phyloP scores from a whole-genome alignment of 2,888 invertebrate genomes.

The Drosophila mettleri region DNA sequence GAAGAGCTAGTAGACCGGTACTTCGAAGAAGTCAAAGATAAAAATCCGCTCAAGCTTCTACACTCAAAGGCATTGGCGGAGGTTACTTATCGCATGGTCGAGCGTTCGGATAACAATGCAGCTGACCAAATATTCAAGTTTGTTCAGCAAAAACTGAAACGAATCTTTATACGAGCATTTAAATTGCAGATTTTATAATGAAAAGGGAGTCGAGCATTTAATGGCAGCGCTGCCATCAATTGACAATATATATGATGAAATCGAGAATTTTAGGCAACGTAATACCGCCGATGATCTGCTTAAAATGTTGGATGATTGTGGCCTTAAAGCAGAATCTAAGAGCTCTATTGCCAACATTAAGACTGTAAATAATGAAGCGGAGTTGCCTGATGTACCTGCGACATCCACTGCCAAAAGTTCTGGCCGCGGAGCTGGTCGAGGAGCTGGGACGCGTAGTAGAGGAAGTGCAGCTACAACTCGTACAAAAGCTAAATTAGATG shows the following conservation, averaged over 20 bases:
- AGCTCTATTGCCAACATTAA: neutral
- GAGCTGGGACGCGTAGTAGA: constrained; percentile 59
- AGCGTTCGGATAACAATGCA: constrained; percentile 87
- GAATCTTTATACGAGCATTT: too few relatives aligned
- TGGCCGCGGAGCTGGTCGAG: constrained; percentile 51
- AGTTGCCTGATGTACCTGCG: neutral
- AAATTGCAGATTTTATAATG: constrained; percentile 85
- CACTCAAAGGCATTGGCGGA: constrained; percentile 91
- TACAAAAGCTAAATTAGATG: constrained; percentile 62
- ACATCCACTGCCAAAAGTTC: constrained; percentile 20
- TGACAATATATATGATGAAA: constrained; percentile 85
- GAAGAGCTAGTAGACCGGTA: constrained; percentile 88
- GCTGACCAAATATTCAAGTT: constrained; percentile 86
- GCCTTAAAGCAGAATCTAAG: constrained; percentile 33
- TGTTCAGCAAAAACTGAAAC: neutral
- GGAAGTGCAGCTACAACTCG: constrained; percentile 41
- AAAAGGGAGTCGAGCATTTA: constrained; percentile 86
- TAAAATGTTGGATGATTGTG: constrained; percentile 69
- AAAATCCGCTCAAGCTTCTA: constrained; percentile 88
- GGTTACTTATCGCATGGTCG: constrained; percentile 89
- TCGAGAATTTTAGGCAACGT: constrained; percentile 85
- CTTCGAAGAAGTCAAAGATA: constrained; percentile 86
- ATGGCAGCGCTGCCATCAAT: constrained; percentile 85
- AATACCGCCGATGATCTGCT: constrained; percentile 74
- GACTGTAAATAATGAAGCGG: constrained; percentile 13